These are phyloP conservation scores for Crioceris asparagi DNA, from an alignment of 2,888 invertebrate genomes.

Conservation along the genomic window DNA sequence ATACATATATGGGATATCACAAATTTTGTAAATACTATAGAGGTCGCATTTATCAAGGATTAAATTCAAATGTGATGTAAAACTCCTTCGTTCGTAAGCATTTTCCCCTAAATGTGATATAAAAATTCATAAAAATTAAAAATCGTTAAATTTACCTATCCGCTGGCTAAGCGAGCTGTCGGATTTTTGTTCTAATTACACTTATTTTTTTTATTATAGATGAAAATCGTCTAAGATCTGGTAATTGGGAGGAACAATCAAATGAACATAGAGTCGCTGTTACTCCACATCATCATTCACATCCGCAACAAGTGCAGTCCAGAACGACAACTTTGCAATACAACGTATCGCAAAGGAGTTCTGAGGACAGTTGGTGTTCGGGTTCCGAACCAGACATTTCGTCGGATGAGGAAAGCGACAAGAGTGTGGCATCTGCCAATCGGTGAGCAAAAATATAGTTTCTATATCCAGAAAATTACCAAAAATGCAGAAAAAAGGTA, in stretches of 20 bases:
- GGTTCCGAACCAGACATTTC: conserved; percentile 52
- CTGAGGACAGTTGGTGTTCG: conserved; percentile 56
- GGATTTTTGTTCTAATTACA: too few relatives aligned
- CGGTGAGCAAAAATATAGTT: conserved; percentile 30
- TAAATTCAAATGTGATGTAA: too few relatives aligned
- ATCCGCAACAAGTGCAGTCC: conserved; percentile 25
- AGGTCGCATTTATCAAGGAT: too few relatives aligned
- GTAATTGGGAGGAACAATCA: conserved; percentile 67
- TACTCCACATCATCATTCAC: conserved; percentile 30
- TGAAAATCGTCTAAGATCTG: conserved; percentile 68
- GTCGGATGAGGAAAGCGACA: conserved; percentile 55
- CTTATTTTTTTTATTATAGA: conserved; percentile 43
- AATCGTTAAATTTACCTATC: too few relatives aligned
- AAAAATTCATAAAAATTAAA: too few relatives aligned
- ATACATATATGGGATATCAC: too few relatives aligned
- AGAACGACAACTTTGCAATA: conserved; percentile 40
- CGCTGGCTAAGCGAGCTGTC: too few relatives aligned
- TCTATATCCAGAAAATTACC: neutral
- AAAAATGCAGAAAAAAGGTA: too few relatives aligned
- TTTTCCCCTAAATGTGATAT: too few relatives aligned
- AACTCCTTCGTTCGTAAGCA: too few relatives aligned
- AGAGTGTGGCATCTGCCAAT: conserved; percentile 39
- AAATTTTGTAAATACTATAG: too few relatives aligned
- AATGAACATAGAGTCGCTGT: conserved; percentile 40
- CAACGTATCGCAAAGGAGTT: conserved; percentile 38